Evolutionary conservation across 2,797 vertebrate genomes (phyloP), one percentile per base, ranked within the genome.

Genomic region (Spondyliosoma cantharus): DNA sequence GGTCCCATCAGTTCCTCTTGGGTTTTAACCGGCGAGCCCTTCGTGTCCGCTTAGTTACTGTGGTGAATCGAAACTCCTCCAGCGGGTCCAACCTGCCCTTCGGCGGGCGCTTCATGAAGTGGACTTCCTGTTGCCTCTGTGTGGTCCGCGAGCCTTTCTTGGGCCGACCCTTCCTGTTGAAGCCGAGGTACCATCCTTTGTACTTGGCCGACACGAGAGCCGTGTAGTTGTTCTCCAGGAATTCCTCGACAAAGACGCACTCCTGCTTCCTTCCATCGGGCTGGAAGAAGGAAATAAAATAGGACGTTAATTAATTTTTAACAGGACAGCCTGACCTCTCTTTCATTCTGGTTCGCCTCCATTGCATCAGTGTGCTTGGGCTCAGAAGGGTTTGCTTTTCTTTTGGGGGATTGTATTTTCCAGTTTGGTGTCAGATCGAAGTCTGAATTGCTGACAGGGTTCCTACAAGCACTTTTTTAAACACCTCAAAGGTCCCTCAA

Each of bases 201-300:
- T 96, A 96, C 90, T 95, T 95, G 86, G 95, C 96, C 9, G 96
- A 96, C 80, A 96, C 94, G 0, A 96, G 91, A 0, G 96, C 96
- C 0, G 95, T 96, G 91, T 96, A 96, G 95, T 96, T 96, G 92
- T 96, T 96, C 89, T 96, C 96, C 89, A 96, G 87, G 90, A 96
- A 95, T 89, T 96, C 95, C 89, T 96, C 96, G 48, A 96, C 93
- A 59, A 96, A 96, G 67, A 96, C 95, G 19, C 96, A 96, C 78
- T 96, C 95, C 85, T 94, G 93, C 77, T 91, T 95, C 88, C 89
- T 93, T 45, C 96, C 96, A 29, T 96, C 93, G 27, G 90, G 91
- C 96, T 96, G 91, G 42, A 62, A 67, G 42, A 25, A 68, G 70
- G 49, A 58, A 46, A 71, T 25, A 27, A 61, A 43, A 22, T 0